These are phyloP conservation scores for Takifugu flavidus DNA, from an alignment of 2,113 vertebrate genomes.

Conservation along the genomic window DNA sequence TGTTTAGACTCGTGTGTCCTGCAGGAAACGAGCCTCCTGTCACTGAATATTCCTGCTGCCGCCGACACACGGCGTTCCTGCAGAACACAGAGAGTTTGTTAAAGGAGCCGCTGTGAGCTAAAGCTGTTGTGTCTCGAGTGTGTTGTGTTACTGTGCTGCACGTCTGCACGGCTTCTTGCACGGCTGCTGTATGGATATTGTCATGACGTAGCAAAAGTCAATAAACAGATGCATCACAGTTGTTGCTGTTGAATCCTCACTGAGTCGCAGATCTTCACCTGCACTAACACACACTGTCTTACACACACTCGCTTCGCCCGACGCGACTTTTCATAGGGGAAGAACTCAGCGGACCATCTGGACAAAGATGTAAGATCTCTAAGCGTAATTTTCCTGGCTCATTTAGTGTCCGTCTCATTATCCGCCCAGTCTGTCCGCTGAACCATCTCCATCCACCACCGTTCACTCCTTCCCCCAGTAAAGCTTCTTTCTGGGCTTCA, in stretches of 20 bases:
- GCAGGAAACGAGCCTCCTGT: slow-evolving; percentile 11
- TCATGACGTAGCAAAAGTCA: slow-evolving; percentile 27
- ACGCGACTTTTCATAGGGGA: slow-evolving; percentile 43
- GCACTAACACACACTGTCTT: not conserved
- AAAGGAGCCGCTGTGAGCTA: not conserved
- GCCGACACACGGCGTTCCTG: slow-evolving; percentile 19
- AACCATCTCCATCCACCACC: not conserved
- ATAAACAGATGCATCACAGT: slow-evolving; percentile 50
- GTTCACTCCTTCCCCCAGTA: not conserved
- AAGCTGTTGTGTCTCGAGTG: not conserved
- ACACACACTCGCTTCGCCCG: slow-evolving; percentile 5
- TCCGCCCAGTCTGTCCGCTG: not conserved
- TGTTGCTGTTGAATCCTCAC: slow-evolving; percentile 15
- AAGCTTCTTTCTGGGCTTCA: not conserved
- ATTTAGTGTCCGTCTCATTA: slow-evolving; percentile 2
- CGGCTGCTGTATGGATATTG: slow-evolving; percentile 25
- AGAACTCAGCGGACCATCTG: slow-evolving; percentile 67
- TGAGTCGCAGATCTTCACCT: slow-evolving; percentile 17
- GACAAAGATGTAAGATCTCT: slow-evolving; percentile 72
- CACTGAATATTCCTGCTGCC: not conserved
- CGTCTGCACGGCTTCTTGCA: slow-evolving; percentile 31
- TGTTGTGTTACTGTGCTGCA: slow-evolving; percentile 4
- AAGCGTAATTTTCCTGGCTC: slow-evolving; percentile 4
- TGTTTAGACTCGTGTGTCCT: slow-evolving; percentile 29
- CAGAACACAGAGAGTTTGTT: slow-evolving; percentile 37